Evolutionary conservation across 2,113 vertebrate species (phyloP).

Genomic region (Lanius ludovicianus): DNA sequence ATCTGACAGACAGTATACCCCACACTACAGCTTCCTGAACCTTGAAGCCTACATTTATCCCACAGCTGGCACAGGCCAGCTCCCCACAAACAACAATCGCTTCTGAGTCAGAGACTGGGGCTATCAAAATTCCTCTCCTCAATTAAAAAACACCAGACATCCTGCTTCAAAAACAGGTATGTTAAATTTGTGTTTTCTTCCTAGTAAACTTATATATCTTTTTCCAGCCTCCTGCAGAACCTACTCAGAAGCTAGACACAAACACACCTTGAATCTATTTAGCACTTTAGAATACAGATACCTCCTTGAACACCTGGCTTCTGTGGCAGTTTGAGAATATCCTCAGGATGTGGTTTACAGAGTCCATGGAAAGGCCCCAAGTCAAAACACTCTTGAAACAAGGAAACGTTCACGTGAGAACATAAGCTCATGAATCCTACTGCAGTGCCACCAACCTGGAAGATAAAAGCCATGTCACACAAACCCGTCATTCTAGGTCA

Average conservation of each 20-base stretch:
- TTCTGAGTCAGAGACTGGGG: not conserved
- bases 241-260: not conserved
- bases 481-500: not conserved
- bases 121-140: not conserved
- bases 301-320: not conserved
- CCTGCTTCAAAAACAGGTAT: not conserved
- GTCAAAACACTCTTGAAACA: constrained; percentile 81
- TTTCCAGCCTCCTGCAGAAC: not conserved
- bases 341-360: constrained; percentile 65
- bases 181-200: not conserved
- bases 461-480: not conserved
- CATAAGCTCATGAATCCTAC: constrained; percentile 86
- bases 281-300: not conserved
- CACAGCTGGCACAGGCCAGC: not conserved
- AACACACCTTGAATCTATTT: not conserved
- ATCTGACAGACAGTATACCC: not conserved
- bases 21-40: not conserved
- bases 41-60: not conserved
- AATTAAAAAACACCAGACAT: not conserved
- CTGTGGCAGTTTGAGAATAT: constrained; percentile 2
- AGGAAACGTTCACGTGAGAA: constrained; percentile 71
- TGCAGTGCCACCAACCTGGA: constrained; percentile 76
- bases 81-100: not conserved
- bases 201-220: not conserved
- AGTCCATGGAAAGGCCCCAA: constrained; percentile 80